phyloP scores from a whole-genome alignment of 2,797 vertebrate species.

The Rhinogobio ventralis region DNA sequence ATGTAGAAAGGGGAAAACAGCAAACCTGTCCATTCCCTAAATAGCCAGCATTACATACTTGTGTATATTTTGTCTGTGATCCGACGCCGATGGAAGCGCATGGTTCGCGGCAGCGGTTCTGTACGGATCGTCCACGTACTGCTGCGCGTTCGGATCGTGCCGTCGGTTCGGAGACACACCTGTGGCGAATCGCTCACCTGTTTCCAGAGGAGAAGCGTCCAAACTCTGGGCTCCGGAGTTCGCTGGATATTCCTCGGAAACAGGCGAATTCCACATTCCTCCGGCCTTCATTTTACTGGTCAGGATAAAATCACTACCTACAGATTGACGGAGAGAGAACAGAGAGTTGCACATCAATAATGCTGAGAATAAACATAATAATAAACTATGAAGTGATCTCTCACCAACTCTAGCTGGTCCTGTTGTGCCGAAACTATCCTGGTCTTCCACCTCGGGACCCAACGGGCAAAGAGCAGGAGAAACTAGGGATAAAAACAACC shows the following conservation, averaged over 20 bases:
- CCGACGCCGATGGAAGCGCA: too few species aligned
- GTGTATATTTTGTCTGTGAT: too few species aligned
- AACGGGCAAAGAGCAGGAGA: constrained; percentile 18
- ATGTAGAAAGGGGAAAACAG: too few species aligned
- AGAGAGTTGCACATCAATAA: too few species aligned
- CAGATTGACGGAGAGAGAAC: not conserved
- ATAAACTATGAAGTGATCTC: not conserved
- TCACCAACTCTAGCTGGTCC: constrained; percentile 17
- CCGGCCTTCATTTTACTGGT: constrained; percentile 29
- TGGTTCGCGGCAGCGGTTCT: too few species aligned
- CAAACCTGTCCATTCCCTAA: too few species aligned
- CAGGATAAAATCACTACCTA: constrained; percentile 43
- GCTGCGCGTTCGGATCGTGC: not conserved
- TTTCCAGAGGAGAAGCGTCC: constrained; percentile 24
- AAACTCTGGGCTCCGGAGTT: constrained; percentile 19
- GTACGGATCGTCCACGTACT: too few species aligned
- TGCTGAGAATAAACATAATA: too few species aligned
- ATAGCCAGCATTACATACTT: too few species aligned
- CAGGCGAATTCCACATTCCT: constrained; percentile 47
- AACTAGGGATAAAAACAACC: not conserved
- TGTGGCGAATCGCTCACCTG: not conserved
- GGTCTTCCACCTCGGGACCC: constrained; percentile 11
- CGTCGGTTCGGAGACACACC: not conserved
- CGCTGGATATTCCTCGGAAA: constrained; percentile 30
- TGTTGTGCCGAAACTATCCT: constrained; percentile 18